Evolutionary conservation across 2,797 vertebrate genomes (phyloP), one percentile per base, ranked within the genome.

Genomic region (Enteromius anoplus): DNA sequence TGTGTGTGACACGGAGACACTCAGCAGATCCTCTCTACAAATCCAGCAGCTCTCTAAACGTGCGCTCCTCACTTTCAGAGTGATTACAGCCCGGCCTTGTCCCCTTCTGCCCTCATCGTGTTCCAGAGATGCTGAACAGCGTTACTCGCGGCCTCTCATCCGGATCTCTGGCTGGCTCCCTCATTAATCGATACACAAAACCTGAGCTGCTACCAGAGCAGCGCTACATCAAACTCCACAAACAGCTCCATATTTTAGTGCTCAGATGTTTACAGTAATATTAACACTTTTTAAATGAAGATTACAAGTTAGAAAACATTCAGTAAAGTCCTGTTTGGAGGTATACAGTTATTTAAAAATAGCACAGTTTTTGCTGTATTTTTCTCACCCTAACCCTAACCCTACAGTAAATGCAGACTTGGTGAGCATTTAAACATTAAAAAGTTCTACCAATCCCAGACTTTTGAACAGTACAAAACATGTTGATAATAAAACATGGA

Each of bases 91-190:
- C 47, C 17, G 34, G 7, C 21, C 73, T 53, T 23, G 21, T 65
- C 81, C 47, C 45, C 60, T 34, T 12, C 58, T 26, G 58, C 23
- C 23, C 78, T 51, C 68, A 37, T 29, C 42, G 32, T 73, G 68
- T 73, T 58, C 79, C 79, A 29, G 55, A 45, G 81, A 49, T 51
- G 26, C 70, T 69, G 53, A 83, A 34, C 12, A 62, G 32, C 37
- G 58, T 76, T 34, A 70, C 64, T 34, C 4, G 47, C 40, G 34
- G 12, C 66, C 66, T 7, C 23, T 58, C 83, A 66, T 84, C 84
- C n/a, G 88, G 86, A 91, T 91, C 85, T 32, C 87, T 90, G 88
- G 88, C 90, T 92, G 92, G 89, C 84, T 90, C 89, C 89, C 78
- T 90, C 86, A 90, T 92, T 88, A 92, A 87, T 87, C 86, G 70